Percentiles rank a stretch among this genome's conserved stretches.
phyloP scores from a whole-genome alignment of 2,113 vertebrate genomes.

The Craseonycteris thonglongyai region DNA sequence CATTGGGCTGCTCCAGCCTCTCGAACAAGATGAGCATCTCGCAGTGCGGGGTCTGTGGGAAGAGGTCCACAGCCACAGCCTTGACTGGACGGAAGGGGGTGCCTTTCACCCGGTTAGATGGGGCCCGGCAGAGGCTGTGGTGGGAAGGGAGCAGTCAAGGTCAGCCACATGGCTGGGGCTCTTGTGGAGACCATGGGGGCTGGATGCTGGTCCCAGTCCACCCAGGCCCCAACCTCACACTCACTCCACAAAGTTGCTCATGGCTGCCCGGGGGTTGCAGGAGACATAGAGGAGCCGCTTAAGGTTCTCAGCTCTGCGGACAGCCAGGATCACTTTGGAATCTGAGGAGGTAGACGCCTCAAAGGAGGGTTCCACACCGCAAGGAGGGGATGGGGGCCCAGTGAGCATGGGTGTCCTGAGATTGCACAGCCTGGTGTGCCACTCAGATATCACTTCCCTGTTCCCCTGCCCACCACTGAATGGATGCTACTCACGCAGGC shows the following conservation, averaged over 20 bases:
- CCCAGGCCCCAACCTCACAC: conserved; percentile 57
- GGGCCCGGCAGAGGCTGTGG: conserved; percentile 88
- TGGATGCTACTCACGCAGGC: conserved; percentile 87
- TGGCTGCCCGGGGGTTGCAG: conserved; percentile 95
- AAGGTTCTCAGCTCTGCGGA: conserved; percentile 90
- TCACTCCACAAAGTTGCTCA: conserved; percentile 98
- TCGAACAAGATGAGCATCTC: conserved; percentile 93
- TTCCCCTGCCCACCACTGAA: background rate
- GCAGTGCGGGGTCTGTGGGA: conserved; percentile 94
- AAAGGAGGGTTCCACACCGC: accelerated
- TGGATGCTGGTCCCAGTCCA: background rate
- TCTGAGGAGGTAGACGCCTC: conserved; percentile 76
- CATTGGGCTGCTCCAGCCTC: conserved; percentile 78
- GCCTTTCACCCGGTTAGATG: conserved; percentile 94
- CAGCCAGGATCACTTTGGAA: conserved; percentile 93
- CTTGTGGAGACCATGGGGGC: too few relatives aligned
- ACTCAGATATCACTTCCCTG: background rate
- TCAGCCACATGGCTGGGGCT: background rate
- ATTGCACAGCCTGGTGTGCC: background rate
- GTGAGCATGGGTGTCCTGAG: background rate
- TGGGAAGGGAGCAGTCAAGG: background rate
- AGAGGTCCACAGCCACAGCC: conserved; percentile 93
- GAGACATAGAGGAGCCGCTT: conserved; percentile 94
- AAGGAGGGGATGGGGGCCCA: too few relatives aligned
- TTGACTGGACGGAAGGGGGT: conserved; percentile 86